phyloP scores from a whole-genome alignment of 2,113 vertebrate genomes.

The Fukomys damarensis region DNA sequence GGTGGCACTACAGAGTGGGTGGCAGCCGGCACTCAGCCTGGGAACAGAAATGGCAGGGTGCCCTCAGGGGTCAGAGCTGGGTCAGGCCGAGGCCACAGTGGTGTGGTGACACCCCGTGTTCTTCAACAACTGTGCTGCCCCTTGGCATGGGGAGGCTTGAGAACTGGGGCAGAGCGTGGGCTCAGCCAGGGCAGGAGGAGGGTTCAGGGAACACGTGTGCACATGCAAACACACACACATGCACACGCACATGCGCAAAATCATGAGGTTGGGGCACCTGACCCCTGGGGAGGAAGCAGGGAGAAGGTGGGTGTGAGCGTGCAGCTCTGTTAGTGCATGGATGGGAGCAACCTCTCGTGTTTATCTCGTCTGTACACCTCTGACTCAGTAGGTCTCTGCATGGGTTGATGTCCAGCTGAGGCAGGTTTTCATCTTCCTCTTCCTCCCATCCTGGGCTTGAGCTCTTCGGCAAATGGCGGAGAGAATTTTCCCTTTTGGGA shows the following conservation, averaged over 20 bases:
- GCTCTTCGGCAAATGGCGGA: not conserved
- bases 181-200: not conserved
- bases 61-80: not conserved
- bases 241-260: not conserved
- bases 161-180: constrained; percentile 4
- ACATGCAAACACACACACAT: not conserved
- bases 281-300: not conserved
- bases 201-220: not conserved
- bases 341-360: not conserved
- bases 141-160: not conserved
- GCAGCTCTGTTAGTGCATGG: not conserved
- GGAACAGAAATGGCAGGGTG: not conserved
- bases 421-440: not conserved
- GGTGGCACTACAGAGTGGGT: constrained; percentile 37
- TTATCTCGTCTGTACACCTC: not conserved
- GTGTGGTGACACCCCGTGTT: not conserved
- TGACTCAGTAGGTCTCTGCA: not conserved
- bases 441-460: not conserved
- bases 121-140: not conserved
- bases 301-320: not conserved
- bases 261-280: not conserved
- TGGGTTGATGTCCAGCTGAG: not conserved
- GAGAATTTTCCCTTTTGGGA: not conserved
- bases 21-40: not conserved
- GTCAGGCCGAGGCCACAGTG: not conserved